phyloP scores from a whole-genome alignment of 1,140 invertebrate species.

The Drosophila equinoxialis region DNA sequence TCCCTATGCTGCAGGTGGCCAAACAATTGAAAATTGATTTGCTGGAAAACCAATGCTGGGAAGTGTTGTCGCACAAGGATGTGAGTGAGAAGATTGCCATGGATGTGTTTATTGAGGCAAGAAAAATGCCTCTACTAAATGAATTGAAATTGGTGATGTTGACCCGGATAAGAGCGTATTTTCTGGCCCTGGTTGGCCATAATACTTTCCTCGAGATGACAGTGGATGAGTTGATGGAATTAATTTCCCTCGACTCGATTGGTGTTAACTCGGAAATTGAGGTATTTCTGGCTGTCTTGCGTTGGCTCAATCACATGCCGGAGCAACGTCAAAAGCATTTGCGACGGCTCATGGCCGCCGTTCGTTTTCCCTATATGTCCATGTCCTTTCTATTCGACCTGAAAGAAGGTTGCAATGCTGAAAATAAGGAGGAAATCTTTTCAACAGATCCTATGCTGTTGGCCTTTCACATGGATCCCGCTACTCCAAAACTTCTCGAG shows the following conservation, averaged over 20 bases:
- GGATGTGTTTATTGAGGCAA: background rate
- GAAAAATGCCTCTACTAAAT: background rate
- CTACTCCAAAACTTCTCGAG: background rate
- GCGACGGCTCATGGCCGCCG: constrained; percentile 23
- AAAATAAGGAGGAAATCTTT: background rate
- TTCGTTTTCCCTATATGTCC: constrained; percentile 38
- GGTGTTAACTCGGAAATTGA: constrained; percentile 52
- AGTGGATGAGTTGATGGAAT: background rate
- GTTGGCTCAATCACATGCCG: constrained; percentile 28
- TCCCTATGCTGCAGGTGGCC: constrained; percentile 25
- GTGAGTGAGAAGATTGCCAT: constrained; percentile 27
- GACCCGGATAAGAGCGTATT: constrained; percentile 19
- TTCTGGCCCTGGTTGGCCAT: constrained; percentile 38
- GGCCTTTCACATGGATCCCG: constrained; percentile 26
- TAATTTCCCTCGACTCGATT: constrained; percentile 22
- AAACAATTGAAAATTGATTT: constrained; percentile 14
- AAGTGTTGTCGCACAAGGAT: background rate
- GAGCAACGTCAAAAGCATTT: constrained; percentile 18
- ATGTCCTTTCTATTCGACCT: constrained; percentile 30
- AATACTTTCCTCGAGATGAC: constrained; percentile 7
- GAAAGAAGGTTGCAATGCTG: background rate
- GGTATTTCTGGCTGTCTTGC: constrained; percentile 41
- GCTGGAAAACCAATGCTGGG: constrained; percentile 1
- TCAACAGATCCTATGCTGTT: constrained; percentile 23
- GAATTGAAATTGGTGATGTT: background rate